Percentiles rank a stretch among this genome's conserved stretches.
phyloP scores from a whole-genome alignment of 2,113 vertebrate genomes.

The Cryptotis parvus region DNA sequence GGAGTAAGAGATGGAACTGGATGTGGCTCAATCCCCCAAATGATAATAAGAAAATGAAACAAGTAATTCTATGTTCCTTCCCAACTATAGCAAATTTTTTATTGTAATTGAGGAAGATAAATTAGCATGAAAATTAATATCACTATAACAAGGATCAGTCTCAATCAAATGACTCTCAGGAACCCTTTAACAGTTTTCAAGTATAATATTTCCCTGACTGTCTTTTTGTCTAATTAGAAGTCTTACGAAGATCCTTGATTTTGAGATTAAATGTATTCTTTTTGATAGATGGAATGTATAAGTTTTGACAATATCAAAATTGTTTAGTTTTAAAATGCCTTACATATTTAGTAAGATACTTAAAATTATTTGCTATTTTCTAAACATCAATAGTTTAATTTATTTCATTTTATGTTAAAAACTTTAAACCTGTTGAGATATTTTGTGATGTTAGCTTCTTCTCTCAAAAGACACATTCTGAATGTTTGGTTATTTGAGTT shows the following conservation, averaged over 20 bases:
- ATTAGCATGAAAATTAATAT: not conserved
- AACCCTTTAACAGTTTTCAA: not conserved
- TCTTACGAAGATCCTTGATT: not conserved
- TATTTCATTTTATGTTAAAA: not conserved
- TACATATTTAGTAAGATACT: not conserved
- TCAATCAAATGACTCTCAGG: not conserved
- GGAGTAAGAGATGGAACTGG: too few relatives aligned
- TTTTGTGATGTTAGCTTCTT: not conserved
- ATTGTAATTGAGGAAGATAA: not conserved
- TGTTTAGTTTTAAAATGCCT: not conserved
- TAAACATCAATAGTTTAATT: too few relatives aligned
- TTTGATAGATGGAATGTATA: not conserved
- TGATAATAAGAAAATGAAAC: not conserved
- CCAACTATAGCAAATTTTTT: not conserved
- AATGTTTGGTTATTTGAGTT: slow-evolving; percentile 8
- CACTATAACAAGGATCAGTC: not conserved
- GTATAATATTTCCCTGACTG: not conserved
- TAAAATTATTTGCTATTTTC: not conserved
- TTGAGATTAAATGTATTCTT: not conserved
- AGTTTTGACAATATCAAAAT: not conserved
- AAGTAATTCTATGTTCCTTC: not conserved
- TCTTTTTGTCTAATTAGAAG: not conserved
- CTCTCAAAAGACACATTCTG: too few relatives aligned
- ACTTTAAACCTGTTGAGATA: not conserved
- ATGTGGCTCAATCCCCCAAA: too few relatives aligned